Evolutionary conservation across 2,888 invertebrate genomes (phyloP).

Genomic region (Branchipolynoe longqiensis): DNA sequence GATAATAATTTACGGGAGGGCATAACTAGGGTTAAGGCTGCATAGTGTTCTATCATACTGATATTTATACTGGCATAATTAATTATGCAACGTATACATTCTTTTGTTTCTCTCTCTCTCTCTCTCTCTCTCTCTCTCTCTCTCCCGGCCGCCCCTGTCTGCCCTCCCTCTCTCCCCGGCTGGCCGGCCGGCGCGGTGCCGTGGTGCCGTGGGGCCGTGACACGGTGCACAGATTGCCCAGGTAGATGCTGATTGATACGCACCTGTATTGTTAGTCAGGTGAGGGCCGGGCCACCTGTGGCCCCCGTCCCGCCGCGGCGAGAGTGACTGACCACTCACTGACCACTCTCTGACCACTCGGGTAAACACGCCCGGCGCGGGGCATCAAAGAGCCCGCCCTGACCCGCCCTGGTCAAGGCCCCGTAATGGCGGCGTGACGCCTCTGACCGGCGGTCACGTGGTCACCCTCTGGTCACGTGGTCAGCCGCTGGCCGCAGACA

Average conservation of each 20-base stretch:
- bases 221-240: conserved; percentile 33
- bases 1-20: too few relatives aligned
- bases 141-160: neutral
- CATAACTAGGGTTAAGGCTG: too few relatives aligned
- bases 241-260: conserved; percentile 42
- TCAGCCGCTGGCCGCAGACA: conserved; percentile 3
- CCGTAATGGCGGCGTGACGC: conserved; percentile 18
- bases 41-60: too few relatives aligned
- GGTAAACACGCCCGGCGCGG: too few relatives aligned
- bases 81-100: too few relatives aligned
- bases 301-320: neutral
- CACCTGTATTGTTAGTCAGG: conserved; percentile 36
- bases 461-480: too few relatives aligned
- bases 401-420: conserved; percentile 26
- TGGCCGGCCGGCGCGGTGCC: neutral
- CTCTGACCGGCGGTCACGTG: neutral
- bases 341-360: too few relatives aligned
- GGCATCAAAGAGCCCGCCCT: too few relatives aligned
- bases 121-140: too few relatives aligned
- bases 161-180: neutral
- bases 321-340: too few relatives aligned
- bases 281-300: conserved; percentile 44
- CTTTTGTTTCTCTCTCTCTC: too few relatives aligned
- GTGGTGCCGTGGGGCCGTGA: neutral
- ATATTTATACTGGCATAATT: too few relatives aligned